phyloP scores from a whole-genome alignment of 2,888 invertebrate species.

The Oligia strigilis region DNA sequence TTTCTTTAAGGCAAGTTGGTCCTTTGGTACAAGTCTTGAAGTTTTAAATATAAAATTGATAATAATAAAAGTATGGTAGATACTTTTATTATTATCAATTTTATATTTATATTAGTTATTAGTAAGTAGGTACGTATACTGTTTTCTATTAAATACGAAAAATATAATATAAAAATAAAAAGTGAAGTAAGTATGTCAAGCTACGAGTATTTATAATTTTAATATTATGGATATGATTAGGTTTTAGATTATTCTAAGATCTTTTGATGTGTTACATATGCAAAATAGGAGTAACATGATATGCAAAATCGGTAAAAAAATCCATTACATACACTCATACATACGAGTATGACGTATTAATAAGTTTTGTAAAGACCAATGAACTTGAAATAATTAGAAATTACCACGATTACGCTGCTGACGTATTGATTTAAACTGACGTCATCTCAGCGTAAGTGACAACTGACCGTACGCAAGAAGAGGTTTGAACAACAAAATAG shows the following conservation, averaged over 20 bases:
- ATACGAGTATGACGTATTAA: background rate
- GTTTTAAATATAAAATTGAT: background rate
- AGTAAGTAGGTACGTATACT: no score
- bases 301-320: background rate
- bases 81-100: no score
- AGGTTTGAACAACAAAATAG: background rate
- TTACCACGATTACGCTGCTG: background rate
- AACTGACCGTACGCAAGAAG: background rate
- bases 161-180: background rate
- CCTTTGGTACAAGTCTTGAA: background rate
- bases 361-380: background rate
- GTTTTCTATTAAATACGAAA: background rate
- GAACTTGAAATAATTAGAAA: constrained; percentile 9
- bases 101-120: no score
- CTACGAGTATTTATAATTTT: background rate
- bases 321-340: background rate
- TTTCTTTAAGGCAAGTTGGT: background rate
- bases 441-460: background rate
- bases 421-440: background rate
- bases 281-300: no score
- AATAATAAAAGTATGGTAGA: background rate
- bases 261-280: background rate
- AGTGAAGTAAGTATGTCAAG: background rate
- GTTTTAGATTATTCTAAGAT: background rate
- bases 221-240: background rate